A percentile compares a stretch with the other conserved stretches of the same genome.
phyloP scores from a whole-genome alignment of 2,888 invertebrate genomes.

The Agrypnus murinus region DNA sequence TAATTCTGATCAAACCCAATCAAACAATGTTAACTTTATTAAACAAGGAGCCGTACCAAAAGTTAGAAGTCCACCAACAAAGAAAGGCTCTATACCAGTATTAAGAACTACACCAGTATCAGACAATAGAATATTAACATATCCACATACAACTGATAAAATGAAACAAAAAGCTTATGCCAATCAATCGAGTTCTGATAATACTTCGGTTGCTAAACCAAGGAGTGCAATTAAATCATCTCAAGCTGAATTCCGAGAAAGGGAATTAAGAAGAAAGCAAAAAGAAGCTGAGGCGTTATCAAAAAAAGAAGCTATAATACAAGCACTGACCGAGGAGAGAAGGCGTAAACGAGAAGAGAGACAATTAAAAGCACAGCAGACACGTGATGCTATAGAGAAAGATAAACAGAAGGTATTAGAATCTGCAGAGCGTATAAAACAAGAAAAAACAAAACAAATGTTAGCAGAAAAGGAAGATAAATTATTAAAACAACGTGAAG shows the following conservation, averaged over 20 bases:
- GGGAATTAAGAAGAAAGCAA: slow-evolving; percentile 59
- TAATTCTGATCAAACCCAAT: not conserved
- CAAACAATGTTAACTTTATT: not conserved
- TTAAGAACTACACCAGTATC: not conserved
- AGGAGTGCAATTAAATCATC: slow-evolving; percentile 61
- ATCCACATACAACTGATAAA: not conserved
- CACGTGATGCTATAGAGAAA: slow-evolving; percentile 72
- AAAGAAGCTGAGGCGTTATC: slow-evolving; percentile 70
- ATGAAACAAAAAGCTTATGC: not conserved
- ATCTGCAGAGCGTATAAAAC: slow-evolving; percentile 71
- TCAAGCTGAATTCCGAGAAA: slow-evolving; percentile 61
- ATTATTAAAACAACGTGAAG: slow-evolving; percentile 70
- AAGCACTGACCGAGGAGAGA: slow-evolving; percentile 75
- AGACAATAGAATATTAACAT: not conserved
- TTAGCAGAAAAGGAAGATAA: slow-evolving; percentile 68
- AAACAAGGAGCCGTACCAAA: slow-evolving; percentile 5
- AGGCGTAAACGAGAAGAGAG: slow-evolving; percentile 71
- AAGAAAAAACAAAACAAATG: slow-evolving; percentile 65
- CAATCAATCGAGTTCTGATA: not conserved
- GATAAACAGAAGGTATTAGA: slow-evolving; percentile 71
- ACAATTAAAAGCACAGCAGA: slow-evolving; percentile 70
- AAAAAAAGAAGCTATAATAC: slow-evolving; percentile 77
- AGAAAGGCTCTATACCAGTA: not conserved
- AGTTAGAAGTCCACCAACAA: not conserved
- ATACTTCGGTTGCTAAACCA: slow-evolving; percentile 32